Base-by-base conservation (phyloP, 2,113 vertebrate genomes). In the Thermophis baileyi region DNA sequence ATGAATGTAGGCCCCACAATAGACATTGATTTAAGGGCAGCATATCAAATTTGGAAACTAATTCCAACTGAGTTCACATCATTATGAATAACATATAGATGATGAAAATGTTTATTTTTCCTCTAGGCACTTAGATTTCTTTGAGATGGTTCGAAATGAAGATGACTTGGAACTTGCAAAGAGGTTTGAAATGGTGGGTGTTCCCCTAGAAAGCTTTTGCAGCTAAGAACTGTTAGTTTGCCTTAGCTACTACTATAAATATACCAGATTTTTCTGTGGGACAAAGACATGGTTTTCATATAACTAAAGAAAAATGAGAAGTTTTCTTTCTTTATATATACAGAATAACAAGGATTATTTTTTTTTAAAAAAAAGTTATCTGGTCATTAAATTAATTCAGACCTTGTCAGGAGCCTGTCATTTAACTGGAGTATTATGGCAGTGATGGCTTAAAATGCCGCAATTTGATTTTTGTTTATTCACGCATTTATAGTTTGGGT, bases 91-190 rank as follows among this genome's bases (percentile, higher is more conserved):
- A 85, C 30, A 93, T n/a, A 85, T 57, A n/a, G 85, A 0, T 6
- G 51, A 6, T 50, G 44, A 95, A 47, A 40, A 35, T 1, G 53
- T 49, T 92, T 94, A 1, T 89, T 40, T 93, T 40, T 44, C 88
- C 22, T 94, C 89, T 94, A 99, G 99, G 95, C 99, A 99, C 96
- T 97, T 99, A 97, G 99, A 99, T 96, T 99, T 99, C 97, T 99
- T 99, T 92, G 99, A 99, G 96, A 99, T 99, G 99, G 98, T 99
- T 94, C 97, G 99, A 94, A 99, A 99, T 85, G 99, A 99, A 96
- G 99, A 99, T 87, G 99, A 99, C 96, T 96, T 98, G 54, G 98
- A 99, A 93, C 96, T 99, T 94, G 98, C 99, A 94, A 99, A 99
- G 94, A 96, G 98, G 88, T 99, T 99, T 97, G 99, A 99, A 94